phyloP scores from a whole-genome alignment of 1,140 invertebrate species.

The Littorina saxatilis region DNA sequence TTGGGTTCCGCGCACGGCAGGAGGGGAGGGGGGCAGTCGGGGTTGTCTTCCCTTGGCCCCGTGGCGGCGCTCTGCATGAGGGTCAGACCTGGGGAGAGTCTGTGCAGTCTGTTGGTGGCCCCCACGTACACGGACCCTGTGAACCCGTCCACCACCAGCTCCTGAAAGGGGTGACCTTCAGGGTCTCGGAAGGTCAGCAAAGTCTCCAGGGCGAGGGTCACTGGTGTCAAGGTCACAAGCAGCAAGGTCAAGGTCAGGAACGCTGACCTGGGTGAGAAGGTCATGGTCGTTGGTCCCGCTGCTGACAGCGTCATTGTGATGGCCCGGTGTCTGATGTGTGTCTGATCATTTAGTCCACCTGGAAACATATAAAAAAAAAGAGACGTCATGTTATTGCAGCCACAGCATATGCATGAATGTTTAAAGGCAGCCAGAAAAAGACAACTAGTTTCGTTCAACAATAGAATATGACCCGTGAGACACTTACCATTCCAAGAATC shows the following conservation, averaged over 20 bases:
- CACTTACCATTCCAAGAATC: no score
- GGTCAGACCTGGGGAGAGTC: conserved; percentile 90
- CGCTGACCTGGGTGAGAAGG: background rate
- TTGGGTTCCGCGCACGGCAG: conserved; percentile 52
- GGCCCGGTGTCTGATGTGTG: background rate
- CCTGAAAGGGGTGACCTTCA: conserved; percentile 44
- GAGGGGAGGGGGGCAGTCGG: conserved; percentile 85
- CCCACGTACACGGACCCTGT: conserved; percentile 95
- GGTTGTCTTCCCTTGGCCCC: conserved; percentile 92
- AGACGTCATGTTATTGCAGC: background rate
- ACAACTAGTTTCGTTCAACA: no score
- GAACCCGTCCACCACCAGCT: conserved; percentile 81
- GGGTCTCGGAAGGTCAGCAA: conserved; percentile 52
- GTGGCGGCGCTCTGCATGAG: conserved; percentile 88
- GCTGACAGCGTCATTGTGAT: conserved; percentile 3
- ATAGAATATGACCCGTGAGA: no score
- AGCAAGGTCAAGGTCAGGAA: background rate
- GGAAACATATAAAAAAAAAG: conserved; percentile 9
- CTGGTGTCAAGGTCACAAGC: background rate
- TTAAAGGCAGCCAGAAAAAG: no score
- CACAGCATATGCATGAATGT: background rate
- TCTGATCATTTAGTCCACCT: background rate
- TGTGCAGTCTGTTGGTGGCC: conserved; percentile 94
- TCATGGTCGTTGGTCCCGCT: background rate
- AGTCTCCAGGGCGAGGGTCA: conserved; percentile 28